Conservation (phyloP, 1,140 invertebrate species). For the Micrasema minimum region DNA sequence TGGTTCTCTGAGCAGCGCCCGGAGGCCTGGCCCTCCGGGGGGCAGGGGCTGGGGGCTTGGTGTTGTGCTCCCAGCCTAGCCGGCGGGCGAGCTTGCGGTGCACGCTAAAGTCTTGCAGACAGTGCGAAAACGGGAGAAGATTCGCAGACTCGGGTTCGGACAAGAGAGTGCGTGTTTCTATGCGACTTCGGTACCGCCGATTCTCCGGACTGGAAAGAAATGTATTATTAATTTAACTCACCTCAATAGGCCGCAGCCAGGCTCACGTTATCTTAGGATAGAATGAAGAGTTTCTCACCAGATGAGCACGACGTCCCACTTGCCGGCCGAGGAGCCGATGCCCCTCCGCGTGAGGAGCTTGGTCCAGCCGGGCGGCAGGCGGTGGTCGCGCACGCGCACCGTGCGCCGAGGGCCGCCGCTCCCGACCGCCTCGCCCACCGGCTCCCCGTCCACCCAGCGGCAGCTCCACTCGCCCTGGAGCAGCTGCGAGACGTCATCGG, state of each 20-base stretch:
- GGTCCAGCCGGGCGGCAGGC: slow-evolving; percentile 77
- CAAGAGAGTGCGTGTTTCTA: slow-evolving; percentile 70
- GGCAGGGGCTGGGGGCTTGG: neutral
- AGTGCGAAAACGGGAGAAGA: slow-evolving; percentile 62
- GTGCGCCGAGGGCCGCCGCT: slow-evolving; percentile 64
- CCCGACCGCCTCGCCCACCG: slow-evolving; percentile 62
- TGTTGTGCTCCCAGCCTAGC: slow-evolving; percentile 63
- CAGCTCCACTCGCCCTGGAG: slow-evolving; percentile 69
- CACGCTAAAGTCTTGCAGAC: slow-evolving; percentile 72
- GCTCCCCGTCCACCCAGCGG: slow-evolving; percentile 72
- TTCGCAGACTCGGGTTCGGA: slow-evolving; percentile 61
- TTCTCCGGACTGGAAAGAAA: slow-evolving; percentile 68
- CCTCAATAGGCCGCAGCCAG: too few relatives aligned
- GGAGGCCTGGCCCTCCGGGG: neutral
- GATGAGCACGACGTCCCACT: slow-evolving; percentile 83
- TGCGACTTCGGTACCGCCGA: slow-evolving; percentile 70
- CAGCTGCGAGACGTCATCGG: slow-evolving; percentile 50
- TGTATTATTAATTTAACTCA: neutral
- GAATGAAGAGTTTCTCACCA: slow-evolving; percentile 70
- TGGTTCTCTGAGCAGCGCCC: neutral
- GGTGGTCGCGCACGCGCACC: slow-evolving; percentile 76
- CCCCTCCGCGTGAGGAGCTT: slow-evolving; percentile 79
- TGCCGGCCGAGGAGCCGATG: slow-evolving; percentile 75
- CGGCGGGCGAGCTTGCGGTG: slow-evolving; percentile 67
- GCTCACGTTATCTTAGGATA: too few relatives aligned